A percentile compares a stretch with the other conserved stretches of the same genome.
Conservation (phyloP, 2,888 invertebrate genomes). For the Iphiclides podalirius region DNA sequence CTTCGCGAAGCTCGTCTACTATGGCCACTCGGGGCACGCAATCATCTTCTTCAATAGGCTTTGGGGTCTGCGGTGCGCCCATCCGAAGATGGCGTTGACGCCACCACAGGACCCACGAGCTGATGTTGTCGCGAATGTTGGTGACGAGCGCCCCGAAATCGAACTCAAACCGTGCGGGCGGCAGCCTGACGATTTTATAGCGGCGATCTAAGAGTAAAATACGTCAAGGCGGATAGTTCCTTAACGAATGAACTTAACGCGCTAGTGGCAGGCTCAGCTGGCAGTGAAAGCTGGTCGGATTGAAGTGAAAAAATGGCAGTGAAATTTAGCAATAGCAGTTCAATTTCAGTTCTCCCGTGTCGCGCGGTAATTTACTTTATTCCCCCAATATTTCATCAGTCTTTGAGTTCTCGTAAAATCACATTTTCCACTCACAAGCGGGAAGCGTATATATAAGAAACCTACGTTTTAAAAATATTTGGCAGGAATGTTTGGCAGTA, state of each 20-base stretch:
- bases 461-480: conserved; percentile 35
- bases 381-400: conserved; percentile 37
- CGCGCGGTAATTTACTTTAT: conserved; percentile 10
- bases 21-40: conserved; percentile 59
- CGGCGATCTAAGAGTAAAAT: conserved; percentile 33
- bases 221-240: conserved; percentile 33
- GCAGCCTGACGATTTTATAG: conserved; percentile 39
- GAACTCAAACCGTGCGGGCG: conserved; percentile 35
- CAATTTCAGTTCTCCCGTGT: conserved; percentile 32
- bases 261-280: conserved; percentile 54
- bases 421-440: conserved; percentile 44
- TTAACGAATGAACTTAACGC: conserved; percentile 44
- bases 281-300: conserved; percentile 53
- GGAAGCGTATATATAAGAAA: conserved; percentile 46
- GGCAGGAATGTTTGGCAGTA: conserved; percentile 46
- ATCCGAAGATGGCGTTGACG: conserved; percentile 74
- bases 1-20: conserved; percentile 50
- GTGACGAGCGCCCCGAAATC: conserved; percentile 38
- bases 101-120: conserved; percentile 77
- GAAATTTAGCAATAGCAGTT: conserved; percentile 48
- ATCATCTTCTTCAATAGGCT: conserved; percentile 65
- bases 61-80: conserved; percentile 76
- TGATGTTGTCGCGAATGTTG: conserved; percentile 75
- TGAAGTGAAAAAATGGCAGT: conserved; percentile 52
- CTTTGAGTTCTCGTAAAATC: conserved; percentile 40